Percentiles rank a stretch among this genome's conserved stretches.
Evolutionary conservation across 2,888 invertebrate species (phyloP).

Genomic region (Clunio marinus): DNA sequence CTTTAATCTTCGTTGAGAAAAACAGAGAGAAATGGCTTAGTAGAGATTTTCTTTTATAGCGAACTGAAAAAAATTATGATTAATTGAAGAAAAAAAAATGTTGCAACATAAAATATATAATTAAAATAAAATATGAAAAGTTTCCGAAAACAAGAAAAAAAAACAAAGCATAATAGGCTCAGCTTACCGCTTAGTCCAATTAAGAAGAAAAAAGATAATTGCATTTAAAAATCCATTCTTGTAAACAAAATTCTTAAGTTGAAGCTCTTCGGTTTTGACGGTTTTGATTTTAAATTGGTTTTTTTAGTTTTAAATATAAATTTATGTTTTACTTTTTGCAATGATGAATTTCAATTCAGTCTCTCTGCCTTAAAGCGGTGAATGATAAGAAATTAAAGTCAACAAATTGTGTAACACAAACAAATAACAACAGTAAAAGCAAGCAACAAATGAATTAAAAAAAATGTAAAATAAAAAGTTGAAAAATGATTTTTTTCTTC

Average conservation of each 20-base stretch:
- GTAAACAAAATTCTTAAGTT: too few relatives aligned
- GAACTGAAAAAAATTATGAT: conserved; percentile 31
- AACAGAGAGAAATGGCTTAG: conserved; percentile 12
- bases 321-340: too few relatives aligned
- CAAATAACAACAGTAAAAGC: too few relatives aligned
- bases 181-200: too few relatives aligned
- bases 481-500: not conserved
- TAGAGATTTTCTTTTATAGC: conserved; percentile 34
- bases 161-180: not conserved
- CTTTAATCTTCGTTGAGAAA: conserved; percentile 30
- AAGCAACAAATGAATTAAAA: conserved; percentile 17
- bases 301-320: too few relatives aligned
- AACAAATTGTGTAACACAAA: not conserved
- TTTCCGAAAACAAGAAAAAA: not conserved
- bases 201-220: not conserved
- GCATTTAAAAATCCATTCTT: not conserved
- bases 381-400: not conserved
- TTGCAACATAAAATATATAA: not conserved
- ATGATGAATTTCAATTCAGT: too few relatives aligned
- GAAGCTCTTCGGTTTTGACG: too few relatives aligned
- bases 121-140: not conserved
- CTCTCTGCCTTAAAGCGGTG: not conserved
- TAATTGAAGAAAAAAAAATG: not conserved
- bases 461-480: conserved; percentile 21
- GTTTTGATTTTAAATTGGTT: too few relatives aligned